phyloP scores from a whole-genome alignment of 2,797 vertebrate genomes.

The Myotis daubentonii region DNA sequence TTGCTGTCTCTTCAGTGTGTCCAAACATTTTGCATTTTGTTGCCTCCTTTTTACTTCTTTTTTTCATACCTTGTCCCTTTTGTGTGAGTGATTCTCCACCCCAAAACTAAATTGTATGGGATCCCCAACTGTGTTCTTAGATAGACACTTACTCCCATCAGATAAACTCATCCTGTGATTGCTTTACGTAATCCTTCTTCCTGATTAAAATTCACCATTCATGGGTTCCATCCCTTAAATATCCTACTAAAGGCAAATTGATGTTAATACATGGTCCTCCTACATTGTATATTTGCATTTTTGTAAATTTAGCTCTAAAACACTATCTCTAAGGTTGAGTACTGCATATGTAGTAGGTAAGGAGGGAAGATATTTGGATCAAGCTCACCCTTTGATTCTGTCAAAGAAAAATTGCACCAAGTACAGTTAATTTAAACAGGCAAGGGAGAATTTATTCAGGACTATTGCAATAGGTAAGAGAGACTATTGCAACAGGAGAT shows the following conservation, averaged over 20 bases:
- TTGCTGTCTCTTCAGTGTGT: background rate
- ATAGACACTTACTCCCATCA: background rate
- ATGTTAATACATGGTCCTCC: background rate
- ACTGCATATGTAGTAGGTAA: background rate
- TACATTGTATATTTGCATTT: background rate
- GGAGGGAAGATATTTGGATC: background rate
- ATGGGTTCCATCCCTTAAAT: background rate
- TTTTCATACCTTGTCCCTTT: background rate
- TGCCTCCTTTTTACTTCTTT: background rate
- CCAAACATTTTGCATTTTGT: background rate
- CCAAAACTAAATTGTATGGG: background rate
- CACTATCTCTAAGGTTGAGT: background rate
- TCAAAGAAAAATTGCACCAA: background rate
- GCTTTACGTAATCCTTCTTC: background rate
- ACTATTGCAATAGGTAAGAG: background rate
- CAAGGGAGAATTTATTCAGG: conserved; percentile 1
- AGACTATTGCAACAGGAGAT: background rate
- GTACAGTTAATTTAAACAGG: background rate
- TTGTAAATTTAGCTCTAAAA: background rate
- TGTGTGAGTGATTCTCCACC: background rate
- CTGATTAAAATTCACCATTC: background rate
- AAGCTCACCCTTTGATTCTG: background rate
- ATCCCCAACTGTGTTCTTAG: background rate
- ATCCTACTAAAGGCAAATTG: background rate
- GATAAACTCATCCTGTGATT: background rate